A percentile compares a stretch with the other conserved stretches of the same genome.
phyloP scores from a whole-genome alignment of 2,888 invertebrate species.

The Eupithecia abbreviata region DNA sequence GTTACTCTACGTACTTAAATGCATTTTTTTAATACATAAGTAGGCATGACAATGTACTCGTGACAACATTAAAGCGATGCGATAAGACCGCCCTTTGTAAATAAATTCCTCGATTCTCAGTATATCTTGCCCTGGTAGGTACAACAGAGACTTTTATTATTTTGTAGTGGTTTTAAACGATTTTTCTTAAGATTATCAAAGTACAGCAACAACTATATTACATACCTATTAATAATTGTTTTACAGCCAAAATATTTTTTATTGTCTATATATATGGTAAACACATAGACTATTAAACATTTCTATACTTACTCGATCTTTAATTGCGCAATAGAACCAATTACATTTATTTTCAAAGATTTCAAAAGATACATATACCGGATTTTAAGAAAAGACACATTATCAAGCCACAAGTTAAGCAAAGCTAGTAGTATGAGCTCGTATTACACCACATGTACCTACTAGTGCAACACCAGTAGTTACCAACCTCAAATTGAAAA shows the following conservation, averaged over 20 bases:
- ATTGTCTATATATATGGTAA: not conserved
- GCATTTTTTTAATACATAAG: not conserved
- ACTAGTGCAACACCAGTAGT: not conserved
- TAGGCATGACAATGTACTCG: not conserved
- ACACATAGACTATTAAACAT: not conserved
- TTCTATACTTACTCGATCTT: not conserved
- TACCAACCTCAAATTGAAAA: conserved; percentile 35
- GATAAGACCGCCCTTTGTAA: too few relatives aligned
- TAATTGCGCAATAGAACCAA: not conserved
- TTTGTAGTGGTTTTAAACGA: too few relatives aligned
- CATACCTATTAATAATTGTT: too few relatives aligned
- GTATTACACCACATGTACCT: not conserved
- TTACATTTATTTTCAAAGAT: not conserved
- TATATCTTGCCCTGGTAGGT: too few relatives aligned
- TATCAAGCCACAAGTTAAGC: not conserved
- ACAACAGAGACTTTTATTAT: too few relatives aligned
- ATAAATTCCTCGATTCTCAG: too few relatives aligned
- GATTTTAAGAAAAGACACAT: not conserved
- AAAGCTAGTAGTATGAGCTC: not conserved
- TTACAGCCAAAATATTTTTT: too few relatives aligned
- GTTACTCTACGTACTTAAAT: not conserved
- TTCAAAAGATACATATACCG: too few relatives aligned
- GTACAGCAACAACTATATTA: too few relatives aligned
- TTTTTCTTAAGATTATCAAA: too few relatives aligned
- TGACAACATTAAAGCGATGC: too few relatives aligned